phyloP scores from a whole-genome alignment of 2,113 vertebrate species.

The Toxostoma redivivum region DNA sequence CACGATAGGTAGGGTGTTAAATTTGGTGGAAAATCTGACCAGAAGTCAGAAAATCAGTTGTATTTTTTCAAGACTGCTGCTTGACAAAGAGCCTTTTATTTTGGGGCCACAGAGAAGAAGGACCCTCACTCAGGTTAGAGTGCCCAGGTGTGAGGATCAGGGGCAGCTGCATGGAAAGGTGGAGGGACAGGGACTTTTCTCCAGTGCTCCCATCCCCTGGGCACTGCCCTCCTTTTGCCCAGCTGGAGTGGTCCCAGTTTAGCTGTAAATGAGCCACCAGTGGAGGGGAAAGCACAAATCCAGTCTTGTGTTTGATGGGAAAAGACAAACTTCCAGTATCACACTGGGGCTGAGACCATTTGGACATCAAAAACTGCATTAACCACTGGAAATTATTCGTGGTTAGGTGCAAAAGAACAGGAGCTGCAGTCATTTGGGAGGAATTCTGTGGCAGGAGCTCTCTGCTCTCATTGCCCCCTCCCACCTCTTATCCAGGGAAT shows the following conservation, averaged over 20 bases:
- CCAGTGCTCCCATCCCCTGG: background rate
- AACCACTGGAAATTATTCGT: constrained; percentile 36
- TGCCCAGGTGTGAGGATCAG: rapidly evolving
- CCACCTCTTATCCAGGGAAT: constrained; percentile 47
- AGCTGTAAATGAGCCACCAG: background rate
- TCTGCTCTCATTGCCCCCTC: constrained; percentile 24
- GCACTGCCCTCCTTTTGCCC: background rate
- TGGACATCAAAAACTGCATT: constrained; percentile 33
- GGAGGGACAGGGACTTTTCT: background rate
- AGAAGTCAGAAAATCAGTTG: constrained; percentile 1
- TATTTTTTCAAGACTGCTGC: background rate
- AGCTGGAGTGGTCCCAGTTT: background rate
- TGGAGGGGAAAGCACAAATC: background rate
- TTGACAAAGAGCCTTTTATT: background rate
- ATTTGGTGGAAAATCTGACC: constrained; percentile 52
- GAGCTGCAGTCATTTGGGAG: constrained; percentile 28
- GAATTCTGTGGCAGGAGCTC: constrained; percentile 26
- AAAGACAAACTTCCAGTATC: background rate
- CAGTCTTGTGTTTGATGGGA: background rate
- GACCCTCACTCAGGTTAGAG: rapidly evolving
- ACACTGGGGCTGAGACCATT: background rate
- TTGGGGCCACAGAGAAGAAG: background rate
- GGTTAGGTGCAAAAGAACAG: constrained; percentile 5
- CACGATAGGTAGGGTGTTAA: background rate
- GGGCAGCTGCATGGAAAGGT: background rate